phyloP scores from a whole-genome alignment of 2,888 invertebrate genomes.

The Acrocyrtus sp. region DNA sequence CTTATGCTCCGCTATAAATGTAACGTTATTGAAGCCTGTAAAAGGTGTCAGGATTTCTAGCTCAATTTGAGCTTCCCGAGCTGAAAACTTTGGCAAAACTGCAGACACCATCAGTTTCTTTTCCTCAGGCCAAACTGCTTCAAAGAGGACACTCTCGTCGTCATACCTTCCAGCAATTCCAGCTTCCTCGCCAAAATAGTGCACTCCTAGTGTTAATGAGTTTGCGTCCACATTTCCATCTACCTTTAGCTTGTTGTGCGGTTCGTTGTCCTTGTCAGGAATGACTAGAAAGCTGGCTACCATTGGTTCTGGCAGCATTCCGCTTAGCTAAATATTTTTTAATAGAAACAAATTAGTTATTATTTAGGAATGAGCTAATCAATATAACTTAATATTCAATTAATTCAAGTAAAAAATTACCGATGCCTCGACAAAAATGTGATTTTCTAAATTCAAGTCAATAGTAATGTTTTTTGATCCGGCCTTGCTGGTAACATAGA shows the following conservation, averaged over 20 bases:
- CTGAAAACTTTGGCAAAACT: conserved; percentile 25
- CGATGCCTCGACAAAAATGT: conserved; percentile 62
- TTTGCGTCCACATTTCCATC: conserved; percentile 46
- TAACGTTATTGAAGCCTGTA: conserved; percentile 38
- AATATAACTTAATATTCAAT: background rate
- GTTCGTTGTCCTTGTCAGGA: conserved; percentile 62
- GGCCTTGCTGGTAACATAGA: conserved; percentile 26
- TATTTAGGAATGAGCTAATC: background rate
- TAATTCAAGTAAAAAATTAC: conserved; percentile 44
- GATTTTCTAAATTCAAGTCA: conserved; percentile 63
- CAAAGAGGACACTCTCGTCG: conserved; percentile 27
- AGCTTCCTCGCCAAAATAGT: conserved; percentile 59
- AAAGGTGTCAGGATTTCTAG: conserved; percentile 54
- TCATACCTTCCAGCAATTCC: conserved; percentile 46
- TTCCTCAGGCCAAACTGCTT: conserved; percentile 38
- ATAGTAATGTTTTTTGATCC: conserved; percentile 53
- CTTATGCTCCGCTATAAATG: conserved; percentile 5
- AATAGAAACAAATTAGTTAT: conserved; percentile 2
- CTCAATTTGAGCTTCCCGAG: conserved; percentile 17
- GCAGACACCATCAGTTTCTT: conserved; percentile 43
- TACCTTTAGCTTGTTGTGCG: conserved; percentile 55
- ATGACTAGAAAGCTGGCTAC: conserved; percentile 39
- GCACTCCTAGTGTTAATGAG: conserved; percentile 20
- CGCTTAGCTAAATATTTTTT: conserved; percentile 45
- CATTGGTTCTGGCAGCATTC: conserved; percentile 51